Evolutionary conservation across 1,140 invertebrate genomes (phyloP).

Genomic region (Trachymyrmex cornetzi): DNA sequence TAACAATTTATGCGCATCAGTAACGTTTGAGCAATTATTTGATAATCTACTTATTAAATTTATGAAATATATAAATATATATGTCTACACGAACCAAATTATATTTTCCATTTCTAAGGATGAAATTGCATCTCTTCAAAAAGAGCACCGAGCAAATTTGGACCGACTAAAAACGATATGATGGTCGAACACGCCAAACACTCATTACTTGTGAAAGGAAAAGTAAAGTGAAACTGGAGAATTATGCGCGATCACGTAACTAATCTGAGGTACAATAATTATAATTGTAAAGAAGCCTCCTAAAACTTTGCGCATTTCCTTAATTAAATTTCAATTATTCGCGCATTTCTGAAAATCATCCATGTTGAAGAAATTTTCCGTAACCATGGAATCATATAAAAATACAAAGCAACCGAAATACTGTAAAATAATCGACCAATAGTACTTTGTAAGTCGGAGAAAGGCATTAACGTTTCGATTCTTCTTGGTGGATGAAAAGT

Average conservation of each 20-base stretch:
- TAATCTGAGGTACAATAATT: not conserved
- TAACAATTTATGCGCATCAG: not conserved
- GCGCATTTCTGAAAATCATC: not conserved
- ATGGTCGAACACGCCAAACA: slow-evolving; percentile 37
- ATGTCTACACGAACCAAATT: not conserved
- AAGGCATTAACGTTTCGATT: slow-evolving; percentile 47
- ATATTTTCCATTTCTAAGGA: slow-evolving; percentile 9
- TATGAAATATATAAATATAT: not conserved
- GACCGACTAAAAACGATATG: slow-evolving; percentile 8
- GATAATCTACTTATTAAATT: slow-evolving; percentile 1
- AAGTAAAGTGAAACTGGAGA: slow-evolving; percentile 32
- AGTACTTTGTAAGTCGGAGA: not conserved
- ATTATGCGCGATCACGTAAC: slow-evolving; percentile 39
- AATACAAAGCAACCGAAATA: not conserved
- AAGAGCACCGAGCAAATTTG: slow-evolving; percentile 11
- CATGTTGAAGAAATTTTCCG: slow-evolving; percentile 5
- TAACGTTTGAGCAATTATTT: not conserved
- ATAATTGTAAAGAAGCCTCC: slow-evolving; percentile 22
- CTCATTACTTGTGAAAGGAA: slow-evolving; percentile 53
- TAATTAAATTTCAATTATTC: not conserved
- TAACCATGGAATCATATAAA: not conserved
- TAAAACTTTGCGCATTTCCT: slow-evolving; percentile 9
- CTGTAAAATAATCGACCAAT: slow-evolving; percentile 1
- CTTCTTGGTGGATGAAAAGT: slow-evolving; percentile 44
- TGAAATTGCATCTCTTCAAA: slow-evolving; percentile 46